These are phyloP conservation scores for Leptoclinus maculatus DNA, from an alignment of 2,797 vertebrate species.

Conservation along the genomic window DNA sequence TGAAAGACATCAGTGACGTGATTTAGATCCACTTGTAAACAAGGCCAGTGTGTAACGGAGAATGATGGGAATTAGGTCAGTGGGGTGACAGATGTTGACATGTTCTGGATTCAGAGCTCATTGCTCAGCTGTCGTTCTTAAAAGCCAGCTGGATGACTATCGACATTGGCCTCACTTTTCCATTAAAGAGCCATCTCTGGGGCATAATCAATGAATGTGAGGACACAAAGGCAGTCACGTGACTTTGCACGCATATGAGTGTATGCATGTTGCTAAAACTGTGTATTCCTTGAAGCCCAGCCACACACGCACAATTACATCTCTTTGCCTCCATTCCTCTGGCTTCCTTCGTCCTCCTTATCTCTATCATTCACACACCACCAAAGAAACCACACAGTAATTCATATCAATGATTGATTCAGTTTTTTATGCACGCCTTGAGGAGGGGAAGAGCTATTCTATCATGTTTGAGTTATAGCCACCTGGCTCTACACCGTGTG, in stretches of 20 bases:
- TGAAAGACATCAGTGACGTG: conserved; percentile 44
- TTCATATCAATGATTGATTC: conserved; percentile 56
- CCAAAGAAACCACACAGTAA: conserved; percentile 52
- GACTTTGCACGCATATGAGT: neutral
- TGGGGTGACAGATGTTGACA: conserved; percentile 75
- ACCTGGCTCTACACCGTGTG: conserved; percentile 21
- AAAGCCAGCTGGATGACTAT: conserved; percentile 71
- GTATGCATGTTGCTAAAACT: neutral
- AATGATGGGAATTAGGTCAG: conserved; percentile 76
- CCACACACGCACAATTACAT: neutral
- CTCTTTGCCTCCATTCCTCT: conserved; percentile 7
- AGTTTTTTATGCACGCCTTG: conserved; percentile 43
- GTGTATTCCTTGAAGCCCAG: neutral
- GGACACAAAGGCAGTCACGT: neutral
- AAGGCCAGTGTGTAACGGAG: conserved; percentile 60
- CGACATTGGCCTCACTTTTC: conserved; percentile 45
- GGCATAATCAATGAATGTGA: conserved; percentile 22
- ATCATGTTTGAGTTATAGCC: conserved; percentile 56
- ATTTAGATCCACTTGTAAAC: conserved; percentile 67
- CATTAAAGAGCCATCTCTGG: conserved; percentile 35
- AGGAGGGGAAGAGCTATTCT: conserved; percentile 56
- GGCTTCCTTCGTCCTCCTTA: conserved; percentile 41
- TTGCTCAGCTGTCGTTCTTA: conserved; percentile 73
- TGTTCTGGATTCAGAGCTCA: conserved; percentile 62
- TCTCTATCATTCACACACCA: conserved; percentile 45